Conservation (phyloP, 1,140 invertebrate species). For the Drosophila eugracilis region DNA sequence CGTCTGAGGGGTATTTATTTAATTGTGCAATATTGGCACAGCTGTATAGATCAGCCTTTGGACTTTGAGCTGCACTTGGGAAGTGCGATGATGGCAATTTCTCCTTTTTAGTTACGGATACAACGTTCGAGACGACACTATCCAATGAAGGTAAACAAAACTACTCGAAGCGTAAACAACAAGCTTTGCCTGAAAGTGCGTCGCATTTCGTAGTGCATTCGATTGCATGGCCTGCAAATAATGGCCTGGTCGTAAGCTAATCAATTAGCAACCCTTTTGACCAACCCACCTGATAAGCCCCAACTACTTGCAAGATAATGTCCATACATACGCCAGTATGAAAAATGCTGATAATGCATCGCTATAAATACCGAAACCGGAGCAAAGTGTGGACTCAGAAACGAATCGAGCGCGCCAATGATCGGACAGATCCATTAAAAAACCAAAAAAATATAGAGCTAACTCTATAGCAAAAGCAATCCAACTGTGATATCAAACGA, state of each 20-base stretch:
- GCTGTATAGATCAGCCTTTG: slow-evolving; percentile 53
- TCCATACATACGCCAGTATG: slow-evolving; percentile 15
- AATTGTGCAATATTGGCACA: slow-evolving; percentile 39
- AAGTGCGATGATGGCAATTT: slow-evolving; percentile 16
- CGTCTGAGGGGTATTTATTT: slow-evolving; percentile 14
- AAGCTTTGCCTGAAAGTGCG: slow-evolving; percentile 24
- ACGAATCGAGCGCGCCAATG: slow-evolving; percentile 43
- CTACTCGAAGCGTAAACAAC: slow-evolving; percentile 1
- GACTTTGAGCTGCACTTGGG: slow-evolving; percentile 51
- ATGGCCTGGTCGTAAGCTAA: slow-evolving; percentile 52
- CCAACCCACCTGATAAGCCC: slow-evolving; percentile 41
- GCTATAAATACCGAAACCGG: slow-evolving; percentile 54
- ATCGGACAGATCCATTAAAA: slow-evolving; percentile 4
- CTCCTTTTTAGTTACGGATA: slow-evolving; percentile 8
- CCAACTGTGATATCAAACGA: slow-evolving; percentile 57
- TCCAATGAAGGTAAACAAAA: slow-evolving; percentile 1
- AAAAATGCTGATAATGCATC: slow-evolving; percentile 53
- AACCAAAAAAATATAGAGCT: slow-evolving; percentile 17
- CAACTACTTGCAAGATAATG: slow-evolving; percentile 49
- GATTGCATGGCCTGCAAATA: slow-evolving; percentile 25
- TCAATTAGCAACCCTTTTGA: slow-evolving; percentile 58
- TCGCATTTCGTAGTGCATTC: slow-evolving; percentile 43
- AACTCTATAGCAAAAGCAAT: slow-evolving; percentile 20
- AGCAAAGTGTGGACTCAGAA: slow-evolving; percentile 42
- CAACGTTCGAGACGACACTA: not conserved